Evolutionary conservation across 30 jellyfish, hydroid and myxozoan species (phyloP).

Genomic region (Chrysaora quinquecirrha): DNA sequence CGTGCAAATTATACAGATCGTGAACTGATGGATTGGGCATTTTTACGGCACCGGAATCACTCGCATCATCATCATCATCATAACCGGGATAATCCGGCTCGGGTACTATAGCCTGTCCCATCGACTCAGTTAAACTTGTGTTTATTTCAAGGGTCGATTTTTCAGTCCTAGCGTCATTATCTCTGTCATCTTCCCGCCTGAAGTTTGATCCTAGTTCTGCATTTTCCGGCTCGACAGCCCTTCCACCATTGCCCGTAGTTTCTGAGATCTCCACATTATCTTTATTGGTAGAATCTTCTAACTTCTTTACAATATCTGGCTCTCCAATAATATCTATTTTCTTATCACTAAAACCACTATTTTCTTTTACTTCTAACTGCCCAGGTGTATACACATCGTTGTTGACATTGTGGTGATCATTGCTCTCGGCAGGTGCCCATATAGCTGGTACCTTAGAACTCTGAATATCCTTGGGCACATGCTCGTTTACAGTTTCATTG

Average conservation of each 20-base stretch:
- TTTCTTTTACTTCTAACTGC: too few relatives aligned
- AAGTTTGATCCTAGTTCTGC: too few relatives aligned
- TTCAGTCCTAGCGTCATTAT: constrained; percentile 17
- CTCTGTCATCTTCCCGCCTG: too few relatives aligned
- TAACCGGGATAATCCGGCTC: constrained; percentile 22
- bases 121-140: too few relatives aligned
- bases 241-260: too few relatives aligned
- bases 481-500: constrained; percentile 10
- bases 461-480: constrained; percentile 9
- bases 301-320: too few relatives aligned
- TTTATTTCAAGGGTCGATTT: neutral
- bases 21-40: constrained; percentile 57
- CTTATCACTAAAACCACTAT: too few relatives aligned
- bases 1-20: constrained; percentile 53
- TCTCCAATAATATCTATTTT: too few relatives aligned
- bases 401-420: constrained; percentile 49
- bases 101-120: constrained; percentile 41
- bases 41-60: constrained; percentile 19
- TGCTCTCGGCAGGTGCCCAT: constrained; percentile 60
- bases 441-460: constrained; percentile 45
- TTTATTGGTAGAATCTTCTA: too few relatives aligned
- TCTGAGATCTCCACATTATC: too few relatives aligned
- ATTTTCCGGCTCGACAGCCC: too few relatives aligned
- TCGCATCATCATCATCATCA: constrained; percentile 25
- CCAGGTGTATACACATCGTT: too few relatives aligned